Percentiles rank a stretch among this genome's conserved stretches.
These are phyloP conservation scores for Cydia strobilella DNA, from an alignment of 1,140 invertebrate species.

Conservation along the genomic window DNA sequence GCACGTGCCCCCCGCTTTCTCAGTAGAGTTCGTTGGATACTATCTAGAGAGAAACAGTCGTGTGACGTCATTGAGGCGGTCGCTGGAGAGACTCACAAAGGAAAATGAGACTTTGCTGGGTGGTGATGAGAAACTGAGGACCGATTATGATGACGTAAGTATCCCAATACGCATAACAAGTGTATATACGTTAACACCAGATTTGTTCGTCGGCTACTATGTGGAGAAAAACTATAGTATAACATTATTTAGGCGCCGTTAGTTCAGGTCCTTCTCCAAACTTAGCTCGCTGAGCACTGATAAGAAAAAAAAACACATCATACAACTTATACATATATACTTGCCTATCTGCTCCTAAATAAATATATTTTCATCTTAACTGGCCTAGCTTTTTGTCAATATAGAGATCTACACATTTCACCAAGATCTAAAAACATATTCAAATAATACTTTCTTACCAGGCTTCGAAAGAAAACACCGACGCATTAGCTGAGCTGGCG, in stretches of 20 bases:
- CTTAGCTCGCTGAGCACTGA: no score
- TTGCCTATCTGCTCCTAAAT: no score
- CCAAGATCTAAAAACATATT: not conserved
- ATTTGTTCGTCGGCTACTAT: conserved; percentile 93
- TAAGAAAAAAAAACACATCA: no score
- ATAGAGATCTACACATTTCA: not conserved
- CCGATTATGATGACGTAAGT: conserved; percentile 88
- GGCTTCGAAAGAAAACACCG: conserved; percentile 82
- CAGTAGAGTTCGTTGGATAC: conserved; percentile 96
- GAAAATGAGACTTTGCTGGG: conserved; percentile 86
- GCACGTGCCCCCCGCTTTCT: conserved; percentile 95
- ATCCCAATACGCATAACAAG: no score
- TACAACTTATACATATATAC: no score
- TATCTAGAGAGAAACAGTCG: conserved; percentile 92
- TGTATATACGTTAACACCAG: no score
- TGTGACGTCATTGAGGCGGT: conserved; percentile 88
- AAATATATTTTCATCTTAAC: no score
- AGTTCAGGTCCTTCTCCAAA: no score
- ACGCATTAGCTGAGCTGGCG: conserved; percentile 64
- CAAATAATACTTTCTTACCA: conserved; percentile 34
- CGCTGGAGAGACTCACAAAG: conserved; percentile 87
- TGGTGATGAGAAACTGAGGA: conserved; percentile 86
- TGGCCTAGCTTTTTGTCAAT: no score
- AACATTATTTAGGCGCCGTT: conserved; percentile 87
- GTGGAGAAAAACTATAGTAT: conserved; percentile 90